These are phyloP conservation scores for Pachyseris speciosa DNA, from an alignment of 64 coral and sea anemone species.

Conservation along the genomic window DNA sequence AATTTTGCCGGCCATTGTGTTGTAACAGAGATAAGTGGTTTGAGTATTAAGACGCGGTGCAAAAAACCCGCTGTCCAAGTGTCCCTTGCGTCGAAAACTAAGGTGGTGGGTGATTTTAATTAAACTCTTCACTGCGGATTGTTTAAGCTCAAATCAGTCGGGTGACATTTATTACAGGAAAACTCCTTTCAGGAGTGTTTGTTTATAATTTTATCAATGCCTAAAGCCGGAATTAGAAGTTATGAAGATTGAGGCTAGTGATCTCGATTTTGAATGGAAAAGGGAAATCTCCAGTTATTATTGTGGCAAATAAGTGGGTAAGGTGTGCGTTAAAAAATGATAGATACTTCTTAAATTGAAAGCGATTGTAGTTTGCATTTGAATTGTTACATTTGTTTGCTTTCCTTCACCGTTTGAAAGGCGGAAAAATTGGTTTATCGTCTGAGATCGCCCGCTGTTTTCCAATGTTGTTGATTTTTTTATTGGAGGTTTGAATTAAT, in stretches of 20 bases:
- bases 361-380: background rate
- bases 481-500: too few relatives aligned
- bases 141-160: background rate
- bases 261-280: background rate
- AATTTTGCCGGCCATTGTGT: slow-evolving; percentile 43
- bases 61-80: background rate
- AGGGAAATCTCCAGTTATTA: background rate
- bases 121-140: background rate
- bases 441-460: background rate
- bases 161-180: slow-evolving; percentile 1
- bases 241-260: background rate
- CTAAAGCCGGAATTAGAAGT: background rate
- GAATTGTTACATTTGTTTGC: background rate
- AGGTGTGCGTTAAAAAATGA: background rate
- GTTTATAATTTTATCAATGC: background rate
- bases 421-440: background rate
- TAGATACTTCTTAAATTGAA: background rate
- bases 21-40: background rate
- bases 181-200: slow-evolving; percentile 7
- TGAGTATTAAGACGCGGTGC: background rate
- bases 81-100: background rate
- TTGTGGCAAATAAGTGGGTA: background rate
- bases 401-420: background rate
- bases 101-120: background rate
- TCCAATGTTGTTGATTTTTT: too few relatives aligned